Evolutionary conservation across 2,888 invertebrate genomes (phyloP).

Genomic region (Acleris emargana): DNA sequence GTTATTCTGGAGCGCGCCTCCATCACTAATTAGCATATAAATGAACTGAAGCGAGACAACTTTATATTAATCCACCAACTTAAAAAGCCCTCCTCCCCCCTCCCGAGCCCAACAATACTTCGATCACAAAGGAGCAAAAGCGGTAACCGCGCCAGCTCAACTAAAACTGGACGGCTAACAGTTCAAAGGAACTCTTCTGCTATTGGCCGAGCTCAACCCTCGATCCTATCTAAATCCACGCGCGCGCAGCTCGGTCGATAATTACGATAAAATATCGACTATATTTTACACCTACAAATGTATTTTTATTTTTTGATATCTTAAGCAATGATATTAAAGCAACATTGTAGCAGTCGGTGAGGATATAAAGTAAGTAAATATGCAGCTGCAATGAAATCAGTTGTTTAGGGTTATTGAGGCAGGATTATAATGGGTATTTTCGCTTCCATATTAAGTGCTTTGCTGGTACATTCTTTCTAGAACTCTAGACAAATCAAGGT

Average conservation of each 20-base stretch:
- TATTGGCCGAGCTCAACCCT: slow-evolving; percentile 57
- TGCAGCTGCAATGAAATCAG: slow-evolving; percentile 65
- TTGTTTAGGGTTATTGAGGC: slow-evolving; percentile 65
- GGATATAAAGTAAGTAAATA: slow-evolving; percentile 57
- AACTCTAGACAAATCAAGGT: background rate
- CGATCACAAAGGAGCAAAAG: slow-evolving; percentile 36
- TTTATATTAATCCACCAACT: slow-evolving; percentile 67
- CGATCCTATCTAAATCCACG: slow-evolving; percentile 50
- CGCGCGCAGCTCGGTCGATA: slow-evolving; percentile 50
- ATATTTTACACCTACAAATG: slow-evolving; percentile 62
- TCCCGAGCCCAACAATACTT: slow-evolving; percentile 37
- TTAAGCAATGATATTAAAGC: slow-evolving; percentile 61
- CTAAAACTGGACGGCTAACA: slow-evolving; percentile 52
- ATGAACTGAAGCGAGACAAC: slow-evolving; percentile 78
- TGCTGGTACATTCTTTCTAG: background rate
- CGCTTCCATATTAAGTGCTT: slow-evolving; percentile 39
- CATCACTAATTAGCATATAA: slow-evolving; percentile 79
- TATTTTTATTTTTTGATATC: slow-evolving; percentile 61
- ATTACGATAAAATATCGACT: slow-evolving; percentile 65
- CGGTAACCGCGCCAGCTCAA: slow-evolving; percentile 51
- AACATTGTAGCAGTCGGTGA: slow-evolving; percentile 59
- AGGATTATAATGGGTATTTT: slow-evolving; percentile 54
- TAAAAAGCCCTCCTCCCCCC: slow-evolving; percentile 50
- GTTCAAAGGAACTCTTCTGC: slow-evolving; percentile 57
- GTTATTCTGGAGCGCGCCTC: slow-evolving; percentile 67